phyloP scores from a whole-genome alignment of 2,888 invertebrate genomes.

The Notodonta ziczac region DNA sequence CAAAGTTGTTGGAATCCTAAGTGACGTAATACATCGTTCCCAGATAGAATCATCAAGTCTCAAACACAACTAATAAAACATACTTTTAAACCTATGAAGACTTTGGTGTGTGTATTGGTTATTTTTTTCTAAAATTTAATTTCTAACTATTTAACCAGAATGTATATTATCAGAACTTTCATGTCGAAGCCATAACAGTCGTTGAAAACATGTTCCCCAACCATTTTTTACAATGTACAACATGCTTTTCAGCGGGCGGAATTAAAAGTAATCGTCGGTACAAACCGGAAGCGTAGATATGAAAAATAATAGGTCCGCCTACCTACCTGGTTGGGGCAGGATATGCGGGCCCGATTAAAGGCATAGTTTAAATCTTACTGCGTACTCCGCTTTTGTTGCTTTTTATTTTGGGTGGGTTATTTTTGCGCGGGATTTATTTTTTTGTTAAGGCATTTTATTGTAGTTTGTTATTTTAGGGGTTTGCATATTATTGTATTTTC shows the following conservation, averaged over 20 bases:
- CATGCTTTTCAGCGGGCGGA: constrained; percentile 67
- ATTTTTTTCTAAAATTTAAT: background rate
- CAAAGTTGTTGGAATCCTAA: too few relatives aligned
- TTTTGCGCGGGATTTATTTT: background rate
- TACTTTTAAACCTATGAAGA: too few relatives aligned
- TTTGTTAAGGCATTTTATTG: background rate
- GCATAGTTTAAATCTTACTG: constrained; percentile 51
- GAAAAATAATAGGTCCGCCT: constrained; percentile 69
- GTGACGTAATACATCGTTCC: too few relatives aligned
- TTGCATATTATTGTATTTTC: too few relatives aligned
- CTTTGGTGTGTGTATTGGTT: too few relatives aligned
- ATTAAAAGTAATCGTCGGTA: constrained; percentile 75
- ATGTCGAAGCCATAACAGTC: constrained; percentile 60
- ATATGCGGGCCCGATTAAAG: constrained; percentile 60
- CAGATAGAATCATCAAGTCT: too few relatives aligned
- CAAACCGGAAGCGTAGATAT: constrained; percentile 69
- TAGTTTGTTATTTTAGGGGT: background rate
- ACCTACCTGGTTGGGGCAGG: constrained; percentile 49
- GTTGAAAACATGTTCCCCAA: constrained; percentile 64
- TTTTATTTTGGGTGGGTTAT: background rate
- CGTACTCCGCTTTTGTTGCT: background rate
- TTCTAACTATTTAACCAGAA: constrained; percentile 24
- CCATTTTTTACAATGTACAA: constrained; percentile 65
- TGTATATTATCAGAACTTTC: constrained; percentile 49
- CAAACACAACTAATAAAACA: too few relatives aligned